Evolutionary conservation across 2,113 vertebrate genomes (phyloP), one percentile per base, ranked within the genome.

Genomic region (Poeciliopsis retropinna): DNA sequence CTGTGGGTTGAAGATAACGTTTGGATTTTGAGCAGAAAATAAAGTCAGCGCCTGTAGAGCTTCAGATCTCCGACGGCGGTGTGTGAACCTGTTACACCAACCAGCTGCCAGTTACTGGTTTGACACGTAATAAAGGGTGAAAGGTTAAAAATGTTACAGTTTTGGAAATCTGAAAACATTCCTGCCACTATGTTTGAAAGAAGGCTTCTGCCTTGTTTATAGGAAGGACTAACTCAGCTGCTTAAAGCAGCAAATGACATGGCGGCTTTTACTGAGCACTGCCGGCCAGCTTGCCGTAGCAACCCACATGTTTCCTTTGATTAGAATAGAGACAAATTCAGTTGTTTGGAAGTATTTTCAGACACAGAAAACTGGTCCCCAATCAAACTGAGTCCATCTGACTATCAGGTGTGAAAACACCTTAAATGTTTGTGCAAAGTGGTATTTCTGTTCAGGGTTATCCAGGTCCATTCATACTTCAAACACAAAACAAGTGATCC

Each of bases 1-100:
- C 47, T 51, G 47, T 7, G 39, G 37, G 25, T 10, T 68, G 19
- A 29, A 64, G 60, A 78, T 25, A 39, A 70, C 28, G 15, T 68
- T 27, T 68, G 31, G 64, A 72, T 62, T 29, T 4, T 22, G 37
- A 54, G 29, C 31, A 72, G 12, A 27, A 67, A 70, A 72, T 31
- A 73, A 67, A 71, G 60, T 3, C 0, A 15, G 22, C 27, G 39
- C 22, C 30, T 15, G 34, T 22, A 39, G 30, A 69, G 30, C 34
- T 22, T 31, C 12, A 68, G 30, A 25, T 37, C 19, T 47, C 12
- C 10, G 7, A 25, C 2, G 51, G 25, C 8, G 22, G 6, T n/a
- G 19, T 54, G 51, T n/a, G 22, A 10, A 54, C 51, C 19, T 25
- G 17, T 5, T 54, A 25, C 51, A 25, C 47, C 22, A 54, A 7